These are phyloP conservation scores for Caenorhabditis sp. DNA, from an alignment of 2,888 invertebrate genomes.

Conservation along the genomic window DNA sequence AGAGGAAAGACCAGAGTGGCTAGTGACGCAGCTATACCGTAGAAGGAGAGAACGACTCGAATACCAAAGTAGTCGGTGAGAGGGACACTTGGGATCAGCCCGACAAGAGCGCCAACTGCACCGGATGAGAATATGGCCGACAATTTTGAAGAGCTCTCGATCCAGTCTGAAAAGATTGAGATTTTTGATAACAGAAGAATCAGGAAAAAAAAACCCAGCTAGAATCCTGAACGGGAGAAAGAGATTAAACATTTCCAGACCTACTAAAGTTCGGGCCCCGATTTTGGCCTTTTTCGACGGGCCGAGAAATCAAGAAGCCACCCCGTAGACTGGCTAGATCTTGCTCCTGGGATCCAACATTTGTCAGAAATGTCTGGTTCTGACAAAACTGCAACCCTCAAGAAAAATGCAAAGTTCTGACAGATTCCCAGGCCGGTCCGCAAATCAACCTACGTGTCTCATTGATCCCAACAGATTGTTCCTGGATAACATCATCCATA, in stretches of 20 bases:
- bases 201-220: constrained; percentile 8
- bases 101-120: constrained; percentile 27
- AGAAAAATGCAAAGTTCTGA: no score
- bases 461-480: not conserved
- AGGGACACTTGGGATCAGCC: constrained; percentile 20
- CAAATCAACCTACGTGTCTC: not conserved
- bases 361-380: no score
- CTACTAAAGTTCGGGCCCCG: not conserved
- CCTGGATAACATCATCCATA: constrained; percentile 33
- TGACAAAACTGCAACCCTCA: no score
- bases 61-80: constrained; percentile 19
- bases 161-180: no score
- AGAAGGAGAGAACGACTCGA: constrained; percentile 8
- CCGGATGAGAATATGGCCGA: no score
- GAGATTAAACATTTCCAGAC: not conserved
- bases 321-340: no score
- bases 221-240: constrained; percentile 19
- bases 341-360: no score
- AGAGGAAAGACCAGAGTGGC: constrained; percentile 30
- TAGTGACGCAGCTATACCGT: constrained; percentile 19
- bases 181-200: no score
- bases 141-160: no score
- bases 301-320: no score
- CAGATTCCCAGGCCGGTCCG: no score
- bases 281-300: no score